Evolutionary conservation across 1,140 invertebrate species (phyloP).

Genomic region (Drosophila virilis): DNA sequence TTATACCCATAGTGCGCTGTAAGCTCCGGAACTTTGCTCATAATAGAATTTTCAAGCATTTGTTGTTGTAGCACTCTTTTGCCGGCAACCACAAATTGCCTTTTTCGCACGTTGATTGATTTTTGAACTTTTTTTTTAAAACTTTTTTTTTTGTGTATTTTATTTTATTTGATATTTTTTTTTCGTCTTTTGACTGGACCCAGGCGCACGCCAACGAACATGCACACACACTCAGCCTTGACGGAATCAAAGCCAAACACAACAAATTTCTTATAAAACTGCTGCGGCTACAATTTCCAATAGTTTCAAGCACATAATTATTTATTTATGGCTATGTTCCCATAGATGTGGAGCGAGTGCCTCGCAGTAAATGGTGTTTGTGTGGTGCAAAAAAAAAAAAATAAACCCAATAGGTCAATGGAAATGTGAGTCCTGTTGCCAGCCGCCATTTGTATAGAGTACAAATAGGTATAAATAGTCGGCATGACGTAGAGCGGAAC

Average conservation of each 20-base stretch:
- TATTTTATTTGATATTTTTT: constrained; percentile 2
- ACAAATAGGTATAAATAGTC: constrained; percentile 20
- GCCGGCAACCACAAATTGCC: constrained; percentile 68
- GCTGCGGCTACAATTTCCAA: constrained; percentile 34
- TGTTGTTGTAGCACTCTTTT: constrained; percentile 27
- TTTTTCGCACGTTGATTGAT: constrained; percentile 81
- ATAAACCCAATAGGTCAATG: constrained; percentile 49
- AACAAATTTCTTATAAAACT: constrained; percentile 49
- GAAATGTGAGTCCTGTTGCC: constrained; percentile 28
- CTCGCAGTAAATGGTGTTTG: constrained; percentile 38
- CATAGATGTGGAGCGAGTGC: constrained; percentile 50
- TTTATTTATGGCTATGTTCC: constrained; percentile 72
- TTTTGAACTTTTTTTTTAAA: constrained; percentile 70
- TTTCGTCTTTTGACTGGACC: constrained; percentile 35
- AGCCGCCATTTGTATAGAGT: constrained; percentile 10
- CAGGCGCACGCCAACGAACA: constrained; percentile 2
- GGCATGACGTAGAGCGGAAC: constrained; percentile 28
- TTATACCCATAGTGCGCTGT: not conserved
- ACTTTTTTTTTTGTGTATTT: constrained; percentile 7
- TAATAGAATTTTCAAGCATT: constrained; percentile 78
- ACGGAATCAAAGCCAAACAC: constrained; percentile 17
- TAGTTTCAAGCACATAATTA: constrained; percentile 71
- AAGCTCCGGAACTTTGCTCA: constrained; percentile 66
- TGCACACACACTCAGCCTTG: constrained; percentile 3
- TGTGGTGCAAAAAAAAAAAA: constrained; percentile 28